Evolutionary conservation across 2,888 invertebrate genomes (phyloP), one percentile per base, ranked within the genome.

Genomic region (Pocota personata): DNA sequence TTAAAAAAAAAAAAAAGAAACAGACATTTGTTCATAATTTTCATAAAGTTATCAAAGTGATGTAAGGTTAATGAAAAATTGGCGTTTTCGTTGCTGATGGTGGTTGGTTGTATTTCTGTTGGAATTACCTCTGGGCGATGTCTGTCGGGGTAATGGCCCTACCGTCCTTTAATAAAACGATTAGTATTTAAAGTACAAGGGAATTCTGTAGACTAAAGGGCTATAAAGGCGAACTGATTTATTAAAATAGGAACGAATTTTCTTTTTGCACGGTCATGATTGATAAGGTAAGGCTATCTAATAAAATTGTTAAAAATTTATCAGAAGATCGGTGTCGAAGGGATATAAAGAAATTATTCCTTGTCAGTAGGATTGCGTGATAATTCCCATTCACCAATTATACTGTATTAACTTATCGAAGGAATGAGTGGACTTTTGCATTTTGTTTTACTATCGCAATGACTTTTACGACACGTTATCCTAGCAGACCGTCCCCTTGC

Each of bases 41-140:
- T 40, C 48, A 62, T 35, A 48, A 32, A 32, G 57, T 64, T 62
- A 69, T 57, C 43, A 37, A 57, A 55, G 16, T 84, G 67, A 64
- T 84, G 69, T 75, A 75, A 84, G 79, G 64, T 50, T 75, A 64
- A 75, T 84, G 79, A 76, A 79, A 84, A 84, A 78, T 78, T 52
- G 40, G 12, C 75, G 14, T 37, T 64, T 10, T 55, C 35, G 37
- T 64, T 37, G 8, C 8, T 57, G 40, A 14, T 40, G 48, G 10
- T 21, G 21, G 48, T 16, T 19, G 43, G 19, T 43, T 43, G 14
- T 7, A 37, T 48, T 19, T 48, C 21, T 10, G 48, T 48, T 7
- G 24, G 27, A 43, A 43, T 16, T 62, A 16, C 16, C 46, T 35
- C 19, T 48, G 64, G 64, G 46, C 27, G 62, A 46, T 62, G 64